Conservation (phyloP, 2,113 vertebrate genomes). For the Proteles cristata region DNA sequence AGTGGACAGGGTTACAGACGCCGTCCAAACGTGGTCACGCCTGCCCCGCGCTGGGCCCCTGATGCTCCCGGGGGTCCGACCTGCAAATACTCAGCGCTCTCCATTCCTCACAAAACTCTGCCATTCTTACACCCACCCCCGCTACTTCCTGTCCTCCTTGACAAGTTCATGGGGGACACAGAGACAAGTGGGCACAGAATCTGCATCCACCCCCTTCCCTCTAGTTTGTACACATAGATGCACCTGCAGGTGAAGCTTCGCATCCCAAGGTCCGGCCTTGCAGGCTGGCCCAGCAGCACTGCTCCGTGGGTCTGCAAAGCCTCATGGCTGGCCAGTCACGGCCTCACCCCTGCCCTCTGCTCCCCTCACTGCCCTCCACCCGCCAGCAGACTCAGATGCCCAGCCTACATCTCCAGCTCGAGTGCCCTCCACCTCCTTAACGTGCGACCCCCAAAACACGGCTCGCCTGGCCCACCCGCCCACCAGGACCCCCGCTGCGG, state of each 20-base stretch:
- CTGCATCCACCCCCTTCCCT: neutral
- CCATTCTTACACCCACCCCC: neutral
- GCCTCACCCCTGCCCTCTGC: rapidly evolving
- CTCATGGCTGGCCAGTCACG: no score
- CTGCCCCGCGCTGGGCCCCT: neutral
- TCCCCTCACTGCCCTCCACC: neutral
- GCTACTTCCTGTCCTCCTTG: neutral
- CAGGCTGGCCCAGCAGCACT: neutral
- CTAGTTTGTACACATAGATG: neutral
- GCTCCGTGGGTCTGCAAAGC: no score
- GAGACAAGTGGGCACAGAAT: neutral
- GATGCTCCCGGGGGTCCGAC: no score
- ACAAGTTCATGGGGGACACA: neutral
- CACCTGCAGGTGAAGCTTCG: neutral
- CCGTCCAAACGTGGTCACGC: rapidly evolving
- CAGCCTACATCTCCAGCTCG: neutral
- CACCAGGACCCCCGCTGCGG: no score
- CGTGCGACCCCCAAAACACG: rapidly evolving
- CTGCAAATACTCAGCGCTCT: no score
- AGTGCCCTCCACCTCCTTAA: neutral
- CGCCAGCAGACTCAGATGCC: rapidly evolving
- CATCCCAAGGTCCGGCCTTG: rapidly evolving
- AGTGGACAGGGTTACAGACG: rapidly evolving
- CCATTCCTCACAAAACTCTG: neutral
- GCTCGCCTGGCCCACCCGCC: no score